phyloP scores from a whole-genome alignment of 2,797 vertebrate genomes.

The Botia kubotai region DNA sequence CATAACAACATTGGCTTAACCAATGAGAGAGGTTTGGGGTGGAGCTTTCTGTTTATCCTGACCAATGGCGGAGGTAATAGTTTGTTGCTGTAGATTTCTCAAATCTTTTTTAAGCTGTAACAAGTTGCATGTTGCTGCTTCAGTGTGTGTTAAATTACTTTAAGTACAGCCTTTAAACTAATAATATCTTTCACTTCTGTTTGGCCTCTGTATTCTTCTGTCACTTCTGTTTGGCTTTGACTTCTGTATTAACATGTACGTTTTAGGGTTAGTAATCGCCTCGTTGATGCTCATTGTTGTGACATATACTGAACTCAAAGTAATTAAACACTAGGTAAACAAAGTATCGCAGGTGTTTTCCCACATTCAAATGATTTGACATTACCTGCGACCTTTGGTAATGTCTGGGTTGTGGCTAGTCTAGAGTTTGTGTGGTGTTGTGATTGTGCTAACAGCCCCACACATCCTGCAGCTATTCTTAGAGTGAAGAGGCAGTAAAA shows the following conservation, averaged over 20 bases:
- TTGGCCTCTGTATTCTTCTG: background rate
- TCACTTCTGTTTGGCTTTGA: background rate
- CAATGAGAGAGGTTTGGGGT: background rate
- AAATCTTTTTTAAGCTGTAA: too few species aligned
- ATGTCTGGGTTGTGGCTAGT: conserved; percentile 15
- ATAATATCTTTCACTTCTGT: background rate
- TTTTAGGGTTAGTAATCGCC: too few species aligned
- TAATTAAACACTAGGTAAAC: background rate
- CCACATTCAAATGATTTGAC: conserved; percentile 18
- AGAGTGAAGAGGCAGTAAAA: conserved; percentile 75
- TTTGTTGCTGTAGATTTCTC: too few species aligned
- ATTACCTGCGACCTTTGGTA: conserved; percentile 23
- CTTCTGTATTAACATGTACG: too few species aligned
- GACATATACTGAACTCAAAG: background rate
- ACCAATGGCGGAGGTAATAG: background rate
- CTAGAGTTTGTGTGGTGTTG: conserved; percentile 12
- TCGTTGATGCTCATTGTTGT: background rate
- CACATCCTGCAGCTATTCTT: conserved; percentile 81
- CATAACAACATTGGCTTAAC: background rate
- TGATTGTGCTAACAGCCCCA: conserved; percentile 40
- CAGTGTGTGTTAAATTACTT: too few species aligned
- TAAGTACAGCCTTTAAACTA: too few species aligned
- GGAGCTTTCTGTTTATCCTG: background rate
- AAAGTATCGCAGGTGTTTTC: background rate
- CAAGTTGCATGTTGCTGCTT: too few species aligned